Base-by-base conservation (phyloP, 2,888 invertebrate species). In the Apodemia hepburni region DNA sequence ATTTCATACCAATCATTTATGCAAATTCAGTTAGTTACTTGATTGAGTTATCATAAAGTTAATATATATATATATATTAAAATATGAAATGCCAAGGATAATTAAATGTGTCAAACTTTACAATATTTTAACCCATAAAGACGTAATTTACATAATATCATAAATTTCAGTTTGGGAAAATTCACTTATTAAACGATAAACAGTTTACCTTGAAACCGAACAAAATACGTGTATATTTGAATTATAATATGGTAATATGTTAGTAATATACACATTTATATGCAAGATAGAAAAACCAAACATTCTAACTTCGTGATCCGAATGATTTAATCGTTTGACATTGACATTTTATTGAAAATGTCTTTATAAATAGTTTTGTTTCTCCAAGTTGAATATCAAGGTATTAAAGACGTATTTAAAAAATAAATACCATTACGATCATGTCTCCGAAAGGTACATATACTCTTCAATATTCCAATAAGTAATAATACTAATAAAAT, bases 181-280 rank as follows among this genome's bases (percentile, higher is more conserved):
- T 22, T 22, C 51, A 51, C 51, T 51, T 51, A 51, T 51, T 22
- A 51, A 33, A 35, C 49, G 49, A 51, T 17, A 47, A 18, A 49
- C 29, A n/a, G 12, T 38, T 33, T 51, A 51, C 22, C 51, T 61
- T 33, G 49, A 51, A 33, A 22, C 17, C 18, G 60, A 51, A 35
- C 27, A 61, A 45, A 54, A 42, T 61, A 57, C 57, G 45, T n/a
- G 29, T 7, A 57, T 35, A 58, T 18, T 57, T 38, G 54, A 54
- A 54, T 38, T 12, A 38, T 38, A 61, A 61, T 54, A 61, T 61
- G 54, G 22, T 18, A 61, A 61, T 57, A 45, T 57, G 35, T 57
- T 61, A 17, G 42, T 57, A 61, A 61, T 58, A 61, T 42, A 22
- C 54, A 61, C 61, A 61, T 61, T 61, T 61, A 45, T 58, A 61